Conservation (phyloP, 2,113 vertebrate genomes). For the Collichthys lucidus region DNA sequence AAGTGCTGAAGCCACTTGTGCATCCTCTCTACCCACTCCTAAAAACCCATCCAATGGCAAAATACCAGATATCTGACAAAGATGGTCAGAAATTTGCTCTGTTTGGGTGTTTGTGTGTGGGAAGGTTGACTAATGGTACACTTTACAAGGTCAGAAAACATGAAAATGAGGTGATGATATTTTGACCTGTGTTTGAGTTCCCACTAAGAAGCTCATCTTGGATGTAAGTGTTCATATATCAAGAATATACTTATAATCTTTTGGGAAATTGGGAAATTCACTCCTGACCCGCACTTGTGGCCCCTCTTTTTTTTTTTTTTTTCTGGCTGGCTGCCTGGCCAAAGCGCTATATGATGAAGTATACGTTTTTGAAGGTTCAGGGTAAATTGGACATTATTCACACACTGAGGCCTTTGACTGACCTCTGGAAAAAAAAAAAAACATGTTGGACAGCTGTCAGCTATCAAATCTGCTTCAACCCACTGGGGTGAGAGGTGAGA, state of each 20-base stretch:
- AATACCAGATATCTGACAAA: slow-evolving; percentile 7
- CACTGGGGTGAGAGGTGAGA: slow-evolving; percentile 50
- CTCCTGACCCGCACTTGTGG: slow-evolving; percentile 18
- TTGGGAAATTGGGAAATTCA: slow-evolving; percentile 29
- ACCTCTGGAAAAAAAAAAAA: slow-evolving; percentile 42
- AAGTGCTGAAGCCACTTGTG: background rate
- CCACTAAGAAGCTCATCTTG: slow-evolving; percentile 9
- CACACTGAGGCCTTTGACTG: slow-evolving; percentile 43
- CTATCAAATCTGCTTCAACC: slow-evolving; percentile 54
- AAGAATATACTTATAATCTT: slow-evolving; percentile 19
- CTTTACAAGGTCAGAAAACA: slow-evolving; percentile 29
- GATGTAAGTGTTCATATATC: slow-evolving; percentile 3
- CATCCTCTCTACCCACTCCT: background rate
- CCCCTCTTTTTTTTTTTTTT: slow-evolving; percentile 12
- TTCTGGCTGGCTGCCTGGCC: slow-evolving; percentile 8
- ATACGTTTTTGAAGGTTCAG: background rate
- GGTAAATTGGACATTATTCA: slow-evolving; percentile 45
- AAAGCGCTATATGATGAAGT: background rate
- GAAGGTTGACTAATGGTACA: slow-evolving; percentile 3
- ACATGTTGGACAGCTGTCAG: slow-evolving; percentile 65
- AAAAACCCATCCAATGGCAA: background rate
- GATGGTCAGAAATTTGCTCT: background rate
- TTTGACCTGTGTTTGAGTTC: slow-evolving; percentile 7
- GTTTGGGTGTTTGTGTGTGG: background rate
- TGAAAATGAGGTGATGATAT: slow-evolving; percentile 7